Conservation (phyloP, 2,888 invertebrate species). For the Drosophila subsilvestris region DNA sequence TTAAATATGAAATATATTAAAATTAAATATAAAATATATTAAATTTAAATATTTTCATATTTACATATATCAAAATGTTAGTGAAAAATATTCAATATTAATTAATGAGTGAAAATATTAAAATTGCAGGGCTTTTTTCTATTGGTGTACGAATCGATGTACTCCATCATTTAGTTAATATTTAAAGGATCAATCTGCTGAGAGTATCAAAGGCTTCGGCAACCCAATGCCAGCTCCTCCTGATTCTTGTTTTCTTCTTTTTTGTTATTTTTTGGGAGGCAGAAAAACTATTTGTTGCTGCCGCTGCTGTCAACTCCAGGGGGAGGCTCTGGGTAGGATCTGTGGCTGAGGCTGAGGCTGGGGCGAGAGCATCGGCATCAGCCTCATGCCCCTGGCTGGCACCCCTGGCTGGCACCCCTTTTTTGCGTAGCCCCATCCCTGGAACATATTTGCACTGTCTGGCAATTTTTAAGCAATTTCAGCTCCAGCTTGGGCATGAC, state of each 20-base stretch:
- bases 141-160: too few relatives aligned
- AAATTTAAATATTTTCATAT: too few relatives aligned
- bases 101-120: too few relatives aligned
- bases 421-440: constrained; percentile 42
- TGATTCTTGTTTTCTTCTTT: neutral
- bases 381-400: constrained; percentile 2
- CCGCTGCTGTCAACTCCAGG: constrained; percentile 67
- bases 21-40: too few relatives aligned
- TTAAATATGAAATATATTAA: too few relatives aligned
- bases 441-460: constrained; percentile 78
- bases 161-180: too few relatives aligned
- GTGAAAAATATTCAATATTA: too few relatives aligned
- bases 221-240: too few relatives aligned
- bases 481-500: constrained; percentile 64
- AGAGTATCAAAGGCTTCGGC: neutral
- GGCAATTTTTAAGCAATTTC: constrained; percentile 79
- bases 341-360: constrained; percentile 4
- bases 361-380: too few relatives aligned
- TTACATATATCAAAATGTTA: too few relatives aligned
- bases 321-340: constrained; percentile 4
- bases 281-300: constrained; percentile 74
- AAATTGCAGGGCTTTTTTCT: too few relatives aligned
- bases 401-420: neutral
- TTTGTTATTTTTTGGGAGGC: constrained; percentile 13
- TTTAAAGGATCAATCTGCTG: too few relatives aligned